Percentiles rank a stretch among this genome's conserved stretches.
phyloP scores from a whole-genome alignment of 2,888 invertebrate genomes.

The Chorisops tibialis region DNA sequence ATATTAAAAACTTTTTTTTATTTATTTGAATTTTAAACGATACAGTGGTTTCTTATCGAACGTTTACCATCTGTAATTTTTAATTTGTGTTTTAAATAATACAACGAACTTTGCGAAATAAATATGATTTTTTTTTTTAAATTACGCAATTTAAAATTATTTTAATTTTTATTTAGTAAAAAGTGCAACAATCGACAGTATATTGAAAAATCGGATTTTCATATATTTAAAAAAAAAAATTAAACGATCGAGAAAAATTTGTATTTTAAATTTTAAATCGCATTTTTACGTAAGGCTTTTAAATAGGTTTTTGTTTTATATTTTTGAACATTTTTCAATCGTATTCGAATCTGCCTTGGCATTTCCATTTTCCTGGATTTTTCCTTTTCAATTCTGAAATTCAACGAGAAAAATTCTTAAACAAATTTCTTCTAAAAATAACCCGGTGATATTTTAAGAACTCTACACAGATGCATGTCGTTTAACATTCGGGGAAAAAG shows the following conservation, averaged over 20 bases:
- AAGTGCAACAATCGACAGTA: not conserved
- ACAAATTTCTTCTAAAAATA: slow-evolving; percentile 20
- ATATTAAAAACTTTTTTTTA: not conserved
- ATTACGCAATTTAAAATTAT: not conserved
- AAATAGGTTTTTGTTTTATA: not conserved
- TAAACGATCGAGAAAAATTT: not conserved
- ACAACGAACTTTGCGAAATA: too few species aligned
- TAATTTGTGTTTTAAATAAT: too few species aligned
- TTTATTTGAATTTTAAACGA: not conserved
- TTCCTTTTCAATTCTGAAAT: not conserved
- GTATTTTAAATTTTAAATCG: not conserved
- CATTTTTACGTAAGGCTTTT: too few species aligned
- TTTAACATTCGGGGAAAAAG: not conserved
- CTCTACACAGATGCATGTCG: not conserved
- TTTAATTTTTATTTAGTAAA: not conserved
- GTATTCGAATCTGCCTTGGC: not conserved
- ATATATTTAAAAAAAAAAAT: not conserved
- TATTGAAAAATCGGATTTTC: too few species aligned
- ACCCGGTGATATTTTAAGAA: slow-evolving; percentile 6
- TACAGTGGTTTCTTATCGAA: too few species aligned
- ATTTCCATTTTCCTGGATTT: not conserved
- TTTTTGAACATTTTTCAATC: not conserved
- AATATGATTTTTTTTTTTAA: too few species aligned
- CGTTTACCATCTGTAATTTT: too few species aligned
- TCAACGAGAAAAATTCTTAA: not conserved